These are phyloP conservation scores for Molothrus ater DNA, from an alignment of 2,797 vertebrate genomes.

Conservation along the genomic window DNA sequence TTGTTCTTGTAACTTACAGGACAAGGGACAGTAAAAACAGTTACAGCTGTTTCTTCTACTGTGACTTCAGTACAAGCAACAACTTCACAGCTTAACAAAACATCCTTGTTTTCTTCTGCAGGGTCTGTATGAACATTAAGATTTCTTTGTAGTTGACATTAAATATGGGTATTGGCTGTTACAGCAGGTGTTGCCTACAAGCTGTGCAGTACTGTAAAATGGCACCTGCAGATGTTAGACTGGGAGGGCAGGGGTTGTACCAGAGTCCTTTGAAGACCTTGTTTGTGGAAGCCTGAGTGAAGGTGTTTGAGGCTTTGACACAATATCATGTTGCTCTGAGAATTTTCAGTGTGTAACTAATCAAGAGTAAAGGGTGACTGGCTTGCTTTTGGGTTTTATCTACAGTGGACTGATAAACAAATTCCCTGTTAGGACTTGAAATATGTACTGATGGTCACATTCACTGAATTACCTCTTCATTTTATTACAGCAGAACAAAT, in stretches of 20 bases:
- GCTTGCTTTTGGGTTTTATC: background rate
- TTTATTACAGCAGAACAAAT: background rate
- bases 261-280: background rate
- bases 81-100: conserved; percentile 69
- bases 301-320: background rate
- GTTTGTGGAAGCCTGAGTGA: background rate
- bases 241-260: background rate
- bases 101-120: conserved; percentile 68
- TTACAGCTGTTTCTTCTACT: conserved; percentile 28
- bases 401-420: background rate
- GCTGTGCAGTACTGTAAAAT: background rate
- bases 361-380: background rate
- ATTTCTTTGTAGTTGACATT: background rate
- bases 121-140: conserved; percentile 70
- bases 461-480: background rate
- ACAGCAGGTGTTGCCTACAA: background rate
- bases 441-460: background rate
- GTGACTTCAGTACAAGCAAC: conserved; percentile 53
- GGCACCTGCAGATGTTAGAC: background rate
- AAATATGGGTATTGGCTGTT: background rate
- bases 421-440: background rate
- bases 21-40: conserved; percentile 70
- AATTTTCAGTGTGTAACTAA: background rate
- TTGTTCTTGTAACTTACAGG: conserved; percentile 53
- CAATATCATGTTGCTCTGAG: background rate